Percentiles rank a stretch among this genome's conserved stretches.
Conservation (phyloP, 2,797 vertebrate species). For the Lutjanus argentimaculatus region DNA sequence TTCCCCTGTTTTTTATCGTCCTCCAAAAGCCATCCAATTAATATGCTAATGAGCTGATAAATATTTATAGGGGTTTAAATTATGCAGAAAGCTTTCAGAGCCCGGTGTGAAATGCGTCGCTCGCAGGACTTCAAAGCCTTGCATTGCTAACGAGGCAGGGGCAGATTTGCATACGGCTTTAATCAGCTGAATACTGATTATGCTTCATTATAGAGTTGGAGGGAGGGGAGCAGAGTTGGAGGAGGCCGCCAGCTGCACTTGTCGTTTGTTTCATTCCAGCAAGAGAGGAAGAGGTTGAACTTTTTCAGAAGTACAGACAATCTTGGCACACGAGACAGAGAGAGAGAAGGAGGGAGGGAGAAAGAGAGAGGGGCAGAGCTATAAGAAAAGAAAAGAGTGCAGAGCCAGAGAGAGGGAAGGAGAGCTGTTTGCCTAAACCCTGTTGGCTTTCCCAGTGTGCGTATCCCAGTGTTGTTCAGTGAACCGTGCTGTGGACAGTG, state of each 20-base stretch:
- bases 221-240: constrained; percentile 50
- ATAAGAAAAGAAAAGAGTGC: constrained; percentile 70
- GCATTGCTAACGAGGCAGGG: constrained; percentile 96
- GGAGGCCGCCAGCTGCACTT: constrained; percentile 98
- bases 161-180: constrained; percentile 99
- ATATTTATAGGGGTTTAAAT: constrained; percentile 99
- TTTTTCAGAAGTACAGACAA: constrained; percentile 98
- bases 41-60: constrained; percentile 99
- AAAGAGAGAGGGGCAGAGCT: constrained; percentile 64
- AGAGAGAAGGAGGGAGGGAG: constrained; percentile 32
- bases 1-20: constrained; percentile 85
- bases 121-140: constrained; percentile 99
- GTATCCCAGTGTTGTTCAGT: constrained; percentile 80
- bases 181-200: constrained; percentile 99
- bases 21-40: constrained; percentile 96
- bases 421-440: constrained; percentile 79
- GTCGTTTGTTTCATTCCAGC: constrained; percentile 97
- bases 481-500: constrained; percentile 77
- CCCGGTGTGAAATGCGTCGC: constrained; percentile 98
- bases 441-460: constrained; percentile 77
- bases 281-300: constrained; percentile 88
- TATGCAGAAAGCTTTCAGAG: constrained; percentile 99
- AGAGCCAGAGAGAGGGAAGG: constrained; percentile 49
- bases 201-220: constrained; percentile 94
- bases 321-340: constrained; percentile 85